Conservation (phyloP, 2,888 invertebrate genomes). For the Bruchidius siliquastri region DNA sequence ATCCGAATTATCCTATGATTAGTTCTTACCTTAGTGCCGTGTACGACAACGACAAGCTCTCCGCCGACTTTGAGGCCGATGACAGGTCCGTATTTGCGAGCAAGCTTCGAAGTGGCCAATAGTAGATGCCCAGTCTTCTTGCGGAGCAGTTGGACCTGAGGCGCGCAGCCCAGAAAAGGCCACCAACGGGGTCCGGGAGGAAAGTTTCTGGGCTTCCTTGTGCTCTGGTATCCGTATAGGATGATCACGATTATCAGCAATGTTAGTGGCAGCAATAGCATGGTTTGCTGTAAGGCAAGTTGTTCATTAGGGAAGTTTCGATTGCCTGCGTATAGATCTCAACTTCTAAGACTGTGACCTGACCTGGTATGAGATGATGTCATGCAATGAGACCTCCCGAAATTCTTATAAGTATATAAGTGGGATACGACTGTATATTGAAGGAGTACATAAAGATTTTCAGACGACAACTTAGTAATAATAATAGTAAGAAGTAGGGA, state of each 20-base stretch:
- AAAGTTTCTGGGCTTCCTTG: slow-evolving; percentile 69
- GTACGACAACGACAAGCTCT: slow-evolving; percentile 69
- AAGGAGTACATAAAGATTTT: no score
- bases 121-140: slow-evolving; percentile 62
- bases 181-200: slow-evolving; percentile 81
- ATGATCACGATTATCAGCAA: background rate
- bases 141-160: slow-evolving; percentile 60
- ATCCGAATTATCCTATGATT: no score
- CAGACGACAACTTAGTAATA: no score
- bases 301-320: background rate
- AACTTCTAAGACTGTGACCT: no score
- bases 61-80: slow-evolving; percentile 74
- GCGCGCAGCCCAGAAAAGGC: slow-evolving; percentile 72
- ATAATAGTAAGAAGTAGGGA: no score
- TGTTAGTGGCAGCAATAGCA: background rate
- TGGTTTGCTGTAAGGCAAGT: background rate
- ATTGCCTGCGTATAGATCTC: no score
- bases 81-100: slow-evolving; percentile 57
- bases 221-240: slow-evolving; percentile 47
- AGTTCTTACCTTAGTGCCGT: slow-evolving; percentile 41
- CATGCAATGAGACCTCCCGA: no score
- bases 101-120: slow-evolving; percentile 61
- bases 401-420: no score
- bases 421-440: no score
- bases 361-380: no score